Conservation (phyloP, 2,797 vertebrate species). For the Carcharodon carcharias region DNA sequence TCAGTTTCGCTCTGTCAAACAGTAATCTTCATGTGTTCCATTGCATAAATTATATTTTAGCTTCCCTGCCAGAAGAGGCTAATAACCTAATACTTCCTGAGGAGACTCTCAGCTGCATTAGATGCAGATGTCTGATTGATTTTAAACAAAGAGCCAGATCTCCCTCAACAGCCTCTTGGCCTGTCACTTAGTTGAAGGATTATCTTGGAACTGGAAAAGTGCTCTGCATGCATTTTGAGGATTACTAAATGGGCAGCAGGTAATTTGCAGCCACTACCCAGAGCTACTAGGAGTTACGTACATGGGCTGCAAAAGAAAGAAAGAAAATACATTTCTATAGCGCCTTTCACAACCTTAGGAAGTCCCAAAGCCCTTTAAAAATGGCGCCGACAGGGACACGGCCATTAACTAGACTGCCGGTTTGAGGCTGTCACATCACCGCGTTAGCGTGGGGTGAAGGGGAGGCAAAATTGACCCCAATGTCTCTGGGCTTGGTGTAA, state of each 20-base stretch:
- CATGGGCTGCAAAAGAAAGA: not conserved
- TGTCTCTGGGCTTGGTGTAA: not conserved
- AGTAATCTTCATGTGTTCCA: constrained; percentile 60
- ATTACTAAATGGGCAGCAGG: constrained; percentile 43
- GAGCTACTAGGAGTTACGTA: not conserved
- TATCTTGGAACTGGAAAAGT: constrained; percentile 96
- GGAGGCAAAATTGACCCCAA: not conserved
- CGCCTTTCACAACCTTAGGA: not conserved
- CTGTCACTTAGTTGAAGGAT: constrained; percentile 88
- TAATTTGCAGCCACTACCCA: not conserved
- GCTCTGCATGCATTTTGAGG: constrained; percentile 96
- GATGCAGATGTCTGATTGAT: constrained; percentile 91
- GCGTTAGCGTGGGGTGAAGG: not conserved
- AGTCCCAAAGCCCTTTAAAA: not conserved
- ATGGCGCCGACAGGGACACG: not conserved
- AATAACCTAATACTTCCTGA: constrained; percentile 99
- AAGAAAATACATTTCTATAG: not conserved
- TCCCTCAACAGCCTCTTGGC: constrained; percentile 79
- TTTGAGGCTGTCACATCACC: not conserved
- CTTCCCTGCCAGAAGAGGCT: constrained; percentile 80
- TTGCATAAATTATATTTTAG: constrained; percentile 69
- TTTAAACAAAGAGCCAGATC: constrained; percentile 80
- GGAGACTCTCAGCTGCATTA: constrained; percentile 95
- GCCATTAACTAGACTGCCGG: not conserved
- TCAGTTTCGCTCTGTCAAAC: constrained; percentile 49